Percentiles rank a stretch among this genome's conserved stretches.
These are phyloP conservation scores for Hydropsyche tenuis DNA, from an alignment of 1,140 invertebrate species.

Conservation along the genomic window DNA sequence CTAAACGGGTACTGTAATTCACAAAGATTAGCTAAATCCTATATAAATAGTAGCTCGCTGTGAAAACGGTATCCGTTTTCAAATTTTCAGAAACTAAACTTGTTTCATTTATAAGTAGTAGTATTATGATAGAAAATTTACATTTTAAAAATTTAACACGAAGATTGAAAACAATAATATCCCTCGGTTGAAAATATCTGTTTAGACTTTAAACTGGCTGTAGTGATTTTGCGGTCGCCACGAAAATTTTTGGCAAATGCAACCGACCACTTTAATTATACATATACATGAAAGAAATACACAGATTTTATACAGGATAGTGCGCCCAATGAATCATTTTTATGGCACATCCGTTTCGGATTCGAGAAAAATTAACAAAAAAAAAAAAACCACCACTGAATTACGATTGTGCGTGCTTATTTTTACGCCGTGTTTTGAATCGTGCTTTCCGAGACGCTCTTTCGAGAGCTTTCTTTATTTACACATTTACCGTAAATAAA, in stretches of 20 bases:
- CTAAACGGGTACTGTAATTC: constrained; percentile 42
- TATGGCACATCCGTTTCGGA: not conserved
- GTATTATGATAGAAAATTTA: too few relatives aligned
- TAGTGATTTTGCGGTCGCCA: constrained; percentile 3
- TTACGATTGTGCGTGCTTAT: not conserved
- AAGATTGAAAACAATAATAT: not conserved
- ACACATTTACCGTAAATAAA: constrained; percentile 15
- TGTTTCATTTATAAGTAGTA: not conserved
- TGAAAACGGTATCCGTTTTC: constrained; percentile 47
- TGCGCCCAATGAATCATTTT: not conserved
- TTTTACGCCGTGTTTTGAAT: not conserved
- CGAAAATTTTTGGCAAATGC: constrained; percentile 42
- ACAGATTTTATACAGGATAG: not conserved
- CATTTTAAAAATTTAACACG: not conserved
- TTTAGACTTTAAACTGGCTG: not conserved
- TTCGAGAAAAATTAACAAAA: not conserved
- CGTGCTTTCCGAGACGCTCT: too few relatives aligned
- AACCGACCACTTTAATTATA: constrained; percentile 17
- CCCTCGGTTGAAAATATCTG: constrained; percentile 5
- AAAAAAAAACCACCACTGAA: not conserved
- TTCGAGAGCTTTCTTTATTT: too few relatives aligned
- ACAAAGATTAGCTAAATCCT: constrained; percentile 46
- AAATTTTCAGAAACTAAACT: constrained; percentile 31
- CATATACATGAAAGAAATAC: constrained; percentile 2
- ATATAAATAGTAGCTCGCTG: constrained; percentile 44